These are phyloP conservation scores for Agrochola circellaris DNA, from an alignment of 2,888 invertebrate species.

Conservation along the genomic window DNA sequence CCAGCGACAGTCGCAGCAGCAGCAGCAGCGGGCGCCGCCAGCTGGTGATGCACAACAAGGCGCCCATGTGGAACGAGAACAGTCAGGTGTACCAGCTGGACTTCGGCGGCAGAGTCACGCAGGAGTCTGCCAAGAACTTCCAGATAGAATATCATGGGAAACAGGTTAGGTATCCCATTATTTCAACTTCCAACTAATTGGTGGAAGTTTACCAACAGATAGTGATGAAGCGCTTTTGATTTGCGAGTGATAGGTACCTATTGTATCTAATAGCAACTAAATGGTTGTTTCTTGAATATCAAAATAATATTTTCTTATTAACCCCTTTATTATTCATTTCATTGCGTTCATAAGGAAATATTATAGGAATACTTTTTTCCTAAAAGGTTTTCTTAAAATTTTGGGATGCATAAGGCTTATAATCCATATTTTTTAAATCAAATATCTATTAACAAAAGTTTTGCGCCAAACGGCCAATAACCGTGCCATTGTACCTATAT, in stretches of 20 bases:
- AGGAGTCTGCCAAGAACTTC: slow-evolving; percentile 99
- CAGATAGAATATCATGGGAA: slow-evolving; percentile 99
- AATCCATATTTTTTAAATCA: too few relatives aligned
- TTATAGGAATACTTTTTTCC: neutral
- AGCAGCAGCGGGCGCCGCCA: slow-evolving; percentile 90
- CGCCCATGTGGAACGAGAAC: slow-evolving; percentile 99
- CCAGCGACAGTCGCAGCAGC: slow-evolving; percentile 57
- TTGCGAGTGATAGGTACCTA: neutral
- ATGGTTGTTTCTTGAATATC: neutral
- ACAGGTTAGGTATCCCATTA: slow-evolving; percentile 91
- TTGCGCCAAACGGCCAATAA: neutral
- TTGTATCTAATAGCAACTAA: neutral
- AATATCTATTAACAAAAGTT: neutral
- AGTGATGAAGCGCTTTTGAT: neutral
- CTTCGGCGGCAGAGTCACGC: slow-evolving; percentile 99
- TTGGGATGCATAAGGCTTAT: too few relatives aligned
- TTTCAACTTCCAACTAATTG: neutral
- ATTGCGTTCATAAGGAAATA: too few relatives aligned
- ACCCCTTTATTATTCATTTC: too few relatives aligned
- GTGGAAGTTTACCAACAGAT: too few relatives aligned
- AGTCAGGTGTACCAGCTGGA: slow-evolving; percentile 99
- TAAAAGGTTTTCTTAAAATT: too few relatives aligned
- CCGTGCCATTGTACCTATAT: neutral
- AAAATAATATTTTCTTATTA: neutral
- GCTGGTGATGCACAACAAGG: slow-evolving; percentile 99